Evolutionary conservation across 2,113 vertebrate species (phyloP), one percentile per base, ranked within the genome.

Genomic region (Neodontobutis hainanensis): DNA sequence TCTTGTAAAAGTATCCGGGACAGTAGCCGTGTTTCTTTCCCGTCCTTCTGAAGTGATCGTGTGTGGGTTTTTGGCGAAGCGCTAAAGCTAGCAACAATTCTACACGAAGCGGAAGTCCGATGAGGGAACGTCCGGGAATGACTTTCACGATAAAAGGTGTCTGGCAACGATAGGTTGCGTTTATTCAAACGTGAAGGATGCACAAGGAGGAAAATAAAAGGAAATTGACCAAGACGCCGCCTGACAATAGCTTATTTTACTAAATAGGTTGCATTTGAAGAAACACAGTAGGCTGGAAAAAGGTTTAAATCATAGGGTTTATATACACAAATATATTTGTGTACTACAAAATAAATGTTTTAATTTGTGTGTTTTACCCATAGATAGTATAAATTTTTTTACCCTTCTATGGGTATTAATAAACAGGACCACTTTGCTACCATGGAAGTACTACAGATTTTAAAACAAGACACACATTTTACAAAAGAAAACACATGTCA

Each of bases 1-100:
- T 50, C 62, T 47, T 46, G 65, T 38, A 56, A 81, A 83, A 76
- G 62, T 71, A 70, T 68, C 47, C 72, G 68, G 61, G 74, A 15
- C 70, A 55, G 75, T 46, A 73, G 14, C 82, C 57, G 71, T 58
- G 85, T 75, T 90, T 81, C 87, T 83, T 78, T 78, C 85, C 19
- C 87, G 90, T 92, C 89, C 91, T 91, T 88, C 87, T 81, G 76
- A 81, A 86, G 56, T 68, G 81, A 86, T 86, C 80, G 86, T 87
- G 73, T 74, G 82, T 36, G 52, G 11, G 11, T 85, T 80, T 85
- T 82, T 64, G 9, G 47, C 44, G 48, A 62, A 81, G 70, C 70
- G 75, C 56, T 79, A 61, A 88, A 89, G 81, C 70, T 80, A 78
- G 64, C 82, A 53, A 2, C 49, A 3, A 8, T 27, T 45, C 43